Conservation (phyloP, 2,888 invertebrate species). For the Eilema depressum region DNA sequence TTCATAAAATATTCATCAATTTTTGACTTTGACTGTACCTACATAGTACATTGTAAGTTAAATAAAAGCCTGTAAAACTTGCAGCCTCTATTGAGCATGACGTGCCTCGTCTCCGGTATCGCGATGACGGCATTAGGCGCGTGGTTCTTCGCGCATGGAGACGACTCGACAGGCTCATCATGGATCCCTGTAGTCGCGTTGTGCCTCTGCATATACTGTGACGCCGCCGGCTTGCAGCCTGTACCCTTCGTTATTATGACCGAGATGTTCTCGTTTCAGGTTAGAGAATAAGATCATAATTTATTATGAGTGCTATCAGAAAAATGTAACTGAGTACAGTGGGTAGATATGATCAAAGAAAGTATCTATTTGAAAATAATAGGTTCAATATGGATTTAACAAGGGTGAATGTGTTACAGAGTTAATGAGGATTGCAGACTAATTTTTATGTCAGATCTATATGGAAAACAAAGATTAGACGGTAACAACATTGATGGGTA, state of each 20-base stretch:
- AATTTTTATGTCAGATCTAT: no score
- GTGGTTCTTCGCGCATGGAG: constrained; percentile 71
- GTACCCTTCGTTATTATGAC: constrained; percentile 83
- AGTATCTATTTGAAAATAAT: not conserved
- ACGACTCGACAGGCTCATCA: constrained; percentile 46
- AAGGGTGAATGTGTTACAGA: not conserved
- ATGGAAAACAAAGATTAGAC: no score
- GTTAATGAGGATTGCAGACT: no score
- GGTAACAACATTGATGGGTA: no score
- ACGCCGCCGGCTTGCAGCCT: constrained; percentile 80
- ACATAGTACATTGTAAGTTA: no score
- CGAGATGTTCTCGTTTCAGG: constrained; percentile 82
- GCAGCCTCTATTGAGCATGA: constrained; percentile 75
- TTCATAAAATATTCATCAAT: no score
- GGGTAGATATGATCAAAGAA: no score
- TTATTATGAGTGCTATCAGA: not conserved
- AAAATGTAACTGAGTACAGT: no score
- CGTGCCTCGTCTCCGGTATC: constrained; percentile 76
- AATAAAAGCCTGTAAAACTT: not conserved
- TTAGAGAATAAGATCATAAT: constrained; percentile 30
- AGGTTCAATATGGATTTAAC: not conserved
- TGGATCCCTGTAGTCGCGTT: constrained; percentile 78
- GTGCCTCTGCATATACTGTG: constrained; percentile 81
- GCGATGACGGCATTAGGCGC: constrained; percentile 71
- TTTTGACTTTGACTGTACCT: no score